Conservation (phyloP, 2,888 invertebrate genomes). For the Mesodorylaimus sp. region DNA sequence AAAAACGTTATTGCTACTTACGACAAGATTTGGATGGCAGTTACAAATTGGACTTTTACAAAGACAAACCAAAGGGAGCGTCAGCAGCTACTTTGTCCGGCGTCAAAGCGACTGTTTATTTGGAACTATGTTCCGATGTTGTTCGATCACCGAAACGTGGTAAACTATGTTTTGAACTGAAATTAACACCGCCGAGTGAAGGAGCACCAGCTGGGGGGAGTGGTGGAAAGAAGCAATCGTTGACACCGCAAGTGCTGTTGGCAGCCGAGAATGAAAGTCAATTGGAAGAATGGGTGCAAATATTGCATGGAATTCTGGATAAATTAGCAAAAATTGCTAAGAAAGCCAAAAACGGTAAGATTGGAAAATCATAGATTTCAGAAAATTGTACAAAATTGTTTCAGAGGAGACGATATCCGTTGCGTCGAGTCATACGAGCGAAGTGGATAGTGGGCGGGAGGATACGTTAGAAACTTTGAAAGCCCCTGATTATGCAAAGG, state of each 20-base stretch:
- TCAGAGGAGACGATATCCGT: background rate
- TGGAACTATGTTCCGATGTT: constrained; percentile 82
- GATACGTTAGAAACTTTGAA: background rate
- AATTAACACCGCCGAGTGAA: no score
- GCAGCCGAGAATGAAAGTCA: background rate
- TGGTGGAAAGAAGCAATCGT: no score
- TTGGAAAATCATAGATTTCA: background rate
- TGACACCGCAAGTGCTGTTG: background rate
- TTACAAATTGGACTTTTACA: constrained; percentile 71
- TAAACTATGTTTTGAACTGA: no score
- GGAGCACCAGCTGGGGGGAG: no score
- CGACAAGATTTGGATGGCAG: constrained; percentile 75
- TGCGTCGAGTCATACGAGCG: background rate
- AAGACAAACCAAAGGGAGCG: constrained; percentile 59
- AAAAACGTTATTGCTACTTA: constrained; percentile 68
- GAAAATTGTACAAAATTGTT: background rate
- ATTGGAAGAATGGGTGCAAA: background rate
- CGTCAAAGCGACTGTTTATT: constrained; percentile 71
- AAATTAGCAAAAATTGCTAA: background rate
- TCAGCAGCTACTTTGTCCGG: constrained; percentile 43
- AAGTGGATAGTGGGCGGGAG: background rate
- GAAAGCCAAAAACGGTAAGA: constrained; percentile 15
- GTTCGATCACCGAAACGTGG: no score
- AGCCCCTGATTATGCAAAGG: background rate
- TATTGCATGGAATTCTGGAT: background rate